Base-by-base conservation (phyloP, 2,888 invertebrate species). In the Melinaea marsaeus region DNA sequence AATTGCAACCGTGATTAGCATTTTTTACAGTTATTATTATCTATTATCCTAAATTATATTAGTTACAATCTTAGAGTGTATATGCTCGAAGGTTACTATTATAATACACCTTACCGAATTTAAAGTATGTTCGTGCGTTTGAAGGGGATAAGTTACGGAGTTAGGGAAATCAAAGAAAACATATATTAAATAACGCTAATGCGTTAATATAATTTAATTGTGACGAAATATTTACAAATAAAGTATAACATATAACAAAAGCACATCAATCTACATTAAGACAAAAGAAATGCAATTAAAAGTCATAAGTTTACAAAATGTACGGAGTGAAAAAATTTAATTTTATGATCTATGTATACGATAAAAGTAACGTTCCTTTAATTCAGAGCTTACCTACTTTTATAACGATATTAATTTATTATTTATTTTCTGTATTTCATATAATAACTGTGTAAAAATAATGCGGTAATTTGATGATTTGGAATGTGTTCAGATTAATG, bases 221-320 rank as follows among this genome's bases (percentile, higher is more conserved):
- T 76, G 83, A 85, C 77, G 79, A 85, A 86, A 84, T 89, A 89
- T 89, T 87, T 89, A 89, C 89, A 90, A 87, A 86, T 84, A 81
- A 80, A 80, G 77, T 83, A 75, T 83, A 85, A 85, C 80, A 84
- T 81, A 78, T 79, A 88, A 88, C 86, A 88, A 86, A 89, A 88
- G 84, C 87, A 88, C 80, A 84, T 84, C 79, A 79, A 81, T 79
- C 77, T 81, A 82, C 77, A 74, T 77, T 74, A 71, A 78, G 74
- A 78, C 74, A 81, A 78, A 83, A 83, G 79, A 88, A 89, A 88
- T 88, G 88, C 86, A 85, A 75, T 79, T 77, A 72, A 72, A 9
- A 74, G 69, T 73, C 69, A 70, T 71, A 70, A 67, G 65, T 69
- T 68, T 61, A 66, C 54, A 62, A 66, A 66, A 69, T 33, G 63